Evolutionary conservation across 92 coral and sea anemone genomes (phyloP), one percentile per base, ranked within the genome.

Genomic region (Galaxea fascicularis): DNA sequence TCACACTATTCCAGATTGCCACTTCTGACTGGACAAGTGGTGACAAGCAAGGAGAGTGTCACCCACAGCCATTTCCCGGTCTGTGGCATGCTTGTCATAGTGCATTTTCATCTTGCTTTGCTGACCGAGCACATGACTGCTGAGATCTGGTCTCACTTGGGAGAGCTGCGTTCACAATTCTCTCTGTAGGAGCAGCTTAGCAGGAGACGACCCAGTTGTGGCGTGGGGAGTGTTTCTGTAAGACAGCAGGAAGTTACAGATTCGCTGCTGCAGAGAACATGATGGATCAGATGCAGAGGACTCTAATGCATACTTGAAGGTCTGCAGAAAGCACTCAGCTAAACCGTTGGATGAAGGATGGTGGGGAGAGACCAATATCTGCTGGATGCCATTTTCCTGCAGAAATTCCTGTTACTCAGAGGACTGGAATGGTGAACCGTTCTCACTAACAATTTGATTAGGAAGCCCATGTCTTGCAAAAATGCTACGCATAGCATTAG

Each of bases 391-490:
- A 51, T 74, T 74, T 49, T 52, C 71, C 20, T n/a, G 22, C 71
- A 77, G 47, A 46, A 60, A 77, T 63, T 58, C 39, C 20, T 47
- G 8, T 12, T 79, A 66, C 64, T 62, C 72, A 2, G 35, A 24
- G 24, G 83, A 78, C 83, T 78, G 83, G 21, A 59, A 78, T 31
- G 71, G 56, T 12, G 72, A 68, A 6, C 83, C 73, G 18, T 59
- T 78, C 56, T 78, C 59, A 22, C 83, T 65, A 17, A 79, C 75
- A 14, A 79, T 29, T 79, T 66, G 73, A 4, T 21, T 25, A 29
- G 76, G 85, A 12, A 79, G 85, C 41, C 85, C 65, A 18, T 41
- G 64, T 79, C 85, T 79, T 51, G 85, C 64, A 27, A 79, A 65
- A 16, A 79, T 27, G 39, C 15, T 79, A 41, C 49, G 47, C 82